These are phyloP conservation scores for Chlamydotis undulata DNA, from an alignment of 2,113 vertebrate species.

Conservation along the genomic window DNA sequence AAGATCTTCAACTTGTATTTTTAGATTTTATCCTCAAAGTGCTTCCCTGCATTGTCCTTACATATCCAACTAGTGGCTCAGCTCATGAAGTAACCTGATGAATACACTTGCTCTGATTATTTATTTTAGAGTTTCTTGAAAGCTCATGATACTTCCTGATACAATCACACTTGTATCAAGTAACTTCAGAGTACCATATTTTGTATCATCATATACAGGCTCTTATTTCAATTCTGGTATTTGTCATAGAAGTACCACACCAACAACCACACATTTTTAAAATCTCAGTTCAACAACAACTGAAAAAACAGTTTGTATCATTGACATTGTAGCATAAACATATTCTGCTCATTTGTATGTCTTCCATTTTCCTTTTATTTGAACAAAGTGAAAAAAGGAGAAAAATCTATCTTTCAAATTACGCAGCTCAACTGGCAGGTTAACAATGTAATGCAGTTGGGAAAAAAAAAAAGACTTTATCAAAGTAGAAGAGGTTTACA, in stretches of 20 bases:
- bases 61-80: not conserved
- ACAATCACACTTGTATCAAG: constrained; percentile 9
- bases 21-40: constrained; percentile 3
- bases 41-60: not conserved
- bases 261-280: constrained; percentile 39
- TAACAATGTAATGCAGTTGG: constrained; percentile 31
- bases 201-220: not conserved
- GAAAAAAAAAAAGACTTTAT: not conserved
- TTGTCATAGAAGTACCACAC: constrained; percentile 46
- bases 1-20: not conserved
- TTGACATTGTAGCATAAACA: constrained; percentile 54
- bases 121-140: not conserved
- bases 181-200: constrained; percentile 23
- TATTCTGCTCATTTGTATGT: constrained; percentile 51
- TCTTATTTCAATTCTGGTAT: constrained; percentile 24
- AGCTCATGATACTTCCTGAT: not conserved
- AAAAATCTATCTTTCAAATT: constrained; percentile 3
- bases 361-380: constrained; percentile 40
- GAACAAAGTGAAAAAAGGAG: not conserved
- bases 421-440: constrained; percentile 16
- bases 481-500: constrained; percentile 51
- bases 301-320: constrained; percentile 63
- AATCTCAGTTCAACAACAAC: constrained; percentile 54
- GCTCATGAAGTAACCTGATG: not conserved
- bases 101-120: not conserved